Conservation (phyloP, 2,888 invertebrate genomes). For the Ctenicera cuprea region DNA sequence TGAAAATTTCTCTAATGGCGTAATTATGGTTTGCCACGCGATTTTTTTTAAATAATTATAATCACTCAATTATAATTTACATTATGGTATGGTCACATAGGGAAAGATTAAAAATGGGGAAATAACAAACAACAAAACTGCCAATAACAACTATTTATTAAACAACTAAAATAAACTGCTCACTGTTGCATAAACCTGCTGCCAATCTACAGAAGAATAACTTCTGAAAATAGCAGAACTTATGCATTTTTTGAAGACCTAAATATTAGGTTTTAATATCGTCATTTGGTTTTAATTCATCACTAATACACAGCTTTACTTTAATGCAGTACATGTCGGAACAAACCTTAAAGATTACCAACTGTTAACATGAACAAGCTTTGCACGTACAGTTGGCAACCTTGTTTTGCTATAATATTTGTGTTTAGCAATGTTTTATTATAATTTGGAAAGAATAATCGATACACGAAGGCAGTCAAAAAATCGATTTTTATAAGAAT, state of each 20-base stretch:
- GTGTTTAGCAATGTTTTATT: conserved; percentile 24
- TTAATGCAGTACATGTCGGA: background rate
- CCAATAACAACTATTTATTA: conserved; percentile 49
- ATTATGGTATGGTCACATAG: no score
- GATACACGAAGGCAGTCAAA: conserved; percentile 1
- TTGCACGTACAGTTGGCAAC: conserved; percentile 1
- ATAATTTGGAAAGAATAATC: background rate
- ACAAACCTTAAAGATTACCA: background rate
- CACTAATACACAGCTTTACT: conserved; percentile 40
- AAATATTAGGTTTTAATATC: conserved; percentile 48
- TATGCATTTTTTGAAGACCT: conserved; percentile 38
- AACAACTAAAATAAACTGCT: conserved; percentile 46
- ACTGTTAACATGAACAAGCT: no score
- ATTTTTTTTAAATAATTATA: no score
- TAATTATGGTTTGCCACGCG: no score
- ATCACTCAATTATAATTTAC: no score
- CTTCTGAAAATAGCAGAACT: background rate
- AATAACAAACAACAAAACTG: background rate
- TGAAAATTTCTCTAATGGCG: no score
- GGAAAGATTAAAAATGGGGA: background rate
- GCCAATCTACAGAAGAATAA: background rate
- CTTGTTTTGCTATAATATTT: background rate
- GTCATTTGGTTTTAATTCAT: conserved; percentile 45
- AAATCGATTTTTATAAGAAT: background rate
- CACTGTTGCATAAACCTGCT: conserved; percentile 27